Conservation (phyloP, 2,888 invertebrate species). For the Pteria penguin region DNA sequence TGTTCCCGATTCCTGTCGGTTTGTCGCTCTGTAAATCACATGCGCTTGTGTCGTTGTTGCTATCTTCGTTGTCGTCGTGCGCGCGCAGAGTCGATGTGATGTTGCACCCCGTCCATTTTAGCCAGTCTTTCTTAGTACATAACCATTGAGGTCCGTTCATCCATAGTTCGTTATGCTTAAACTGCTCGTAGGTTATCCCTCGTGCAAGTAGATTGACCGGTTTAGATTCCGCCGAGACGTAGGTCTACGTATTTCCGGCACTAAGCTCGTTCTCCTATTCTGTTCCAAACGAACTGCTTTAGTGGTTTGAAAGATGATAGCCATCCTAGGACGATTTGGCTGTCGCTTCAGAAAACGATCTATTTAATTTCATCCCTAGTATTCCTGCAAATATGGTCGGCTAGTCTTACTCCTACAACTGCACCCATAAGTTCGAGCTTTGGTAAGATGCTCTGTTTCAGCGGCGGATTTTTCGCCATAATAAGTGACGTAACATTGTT, state of each 20-base stretch:
- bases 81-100: not conserved
- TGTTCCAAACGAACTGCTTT: constrained; percentile 26
- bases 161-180: constrained; percentile 7
- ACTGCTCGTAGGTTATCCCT: constrained; percentile 26
- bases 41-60: too few relatives aligned
- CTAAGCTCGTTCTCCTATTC: constrained; percentile 23
- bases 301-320: constrained; percentile 22
- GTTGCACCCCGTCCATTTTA: not conserved
- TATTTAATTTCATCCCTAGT: not conserved
- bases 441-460: constrained; percentile 37
- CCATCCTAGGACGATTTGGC: constrained; percentile 38
- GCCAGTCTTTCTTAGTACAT: not conserved
- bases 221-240: constrained; percentile 29
- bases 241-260: not conserved
- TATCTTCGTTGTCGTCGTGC: too few relatives aligned
- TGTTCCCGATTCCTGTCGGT: too few relatives aligned
- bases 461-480: constrained; percentile 28
- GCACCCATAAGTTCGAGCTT: constrained; percentile 45
- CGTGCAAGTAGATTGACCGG: constrained; percentile 36
- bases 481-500: constrained; percentile 12
- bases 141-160: not conserved
- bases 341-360: constrained; percentile 32
- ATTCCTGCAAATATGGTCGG: constrained; percentile 26
- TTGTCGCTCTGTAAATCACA: too few relatives aligned
- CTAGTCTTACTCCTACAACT: constrained; percentile 35